Base-by-base conservation (phyloP, 1,140 invertebrate species). In the Drosophila tani region DNA sequence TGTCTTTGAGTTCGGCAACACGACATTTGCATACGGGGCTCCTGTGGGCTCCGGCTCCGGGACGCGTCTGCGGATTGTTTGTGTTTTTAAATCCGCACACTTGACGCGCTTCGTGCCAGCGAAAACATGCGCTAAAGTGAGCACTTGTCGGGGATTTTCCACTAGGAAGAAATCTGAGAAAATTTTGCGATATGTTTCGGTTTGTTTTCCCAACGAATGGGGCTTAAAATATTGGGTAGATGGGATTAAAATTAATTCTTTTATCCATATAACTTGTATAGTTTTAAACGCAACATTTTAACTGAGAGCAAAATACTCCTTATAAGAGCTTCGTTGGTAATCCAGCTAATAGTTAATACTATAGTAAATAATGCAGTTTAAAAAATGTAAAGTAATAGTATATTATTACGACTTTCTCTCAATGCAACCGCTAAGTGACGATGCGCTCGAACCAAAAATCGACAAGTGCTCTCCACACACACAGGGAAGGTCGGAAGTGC, bases 1-100 rank as follows among this genome's bases (percentile, higher is more conserved):
- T 32, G 53, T 45, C 58, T 47, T 57, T 45, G 40, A 78, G 79
- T 75, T 66, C 50, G 79, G 68, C 35, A 65, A 82, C 55, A 74
- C 53, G 19, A 60, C 78, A 85, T 85, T 85, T 86, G 78, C 82
- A 85, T 85, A 81, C 58, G 53, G 53, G 35, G 35, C 40, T 19
- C 53, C 53, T 35, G 32, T 11, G 53, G 67, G 32, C 21, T 24
- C 21, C 21, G 49, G 63, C 59, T 17, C 43, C 35, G 43, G 32
- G 17, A 68, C 27, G 41, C 64, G 64, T 38, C 21, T 41, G 35
- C 35, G 45, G 50, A 51, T 62, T 62, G 59, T 75, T 74, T 79
- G 70, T 56, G 51, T 71, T 56, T 76, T 71, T 67, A 79, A 83
- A 79, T 69, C 80, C 79, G 40, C 58, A 68, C 82, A 85, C 77